These are phyloP conservation scores for Leucania comma DNA, from an alignment of 2,888 invertebrate genomes.

Conservation along the genomic window DNA sequence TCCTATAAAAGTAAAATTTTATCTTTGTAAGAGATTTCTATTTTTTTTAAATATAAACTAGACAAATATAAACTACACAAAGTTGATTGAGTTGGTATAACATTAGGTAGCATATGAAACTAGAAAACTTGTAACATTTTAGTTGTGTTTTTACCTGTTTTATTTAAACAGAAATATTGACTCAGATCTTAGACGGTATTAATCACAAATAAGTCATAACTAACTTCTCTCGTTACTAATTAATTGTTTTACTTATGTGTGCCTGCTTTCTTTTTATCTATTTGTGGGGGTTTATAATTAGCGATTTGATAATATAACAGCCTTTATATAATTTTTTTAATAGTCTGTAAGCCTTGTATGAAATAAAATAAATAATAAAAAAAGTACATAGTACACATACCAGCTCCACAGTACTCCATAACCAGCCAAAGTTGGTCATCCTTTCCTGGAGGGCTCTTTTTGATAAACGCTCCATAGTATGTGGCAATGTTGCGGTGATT, in stretches of 20 bases:
- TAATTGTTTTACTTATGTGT: too few species aligned
- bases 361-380: conserved; percentile 10
- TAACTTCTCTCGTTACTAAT: too few species aligned
- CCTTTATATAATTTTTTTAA: too few species aligned
- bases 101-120: conserved; percentile 15
- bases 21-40: background rate
- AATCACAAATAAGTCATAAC: conserved; percentile 2
- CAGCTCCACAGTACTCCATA: conserved; percentile 99
- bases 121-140: conserved; percentile 7
- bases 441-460: conserved; percentile 99
- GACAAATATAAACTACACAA: background rate
- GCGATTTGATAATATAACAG: too few species aligned
- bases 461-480: conserved; percentile 99
- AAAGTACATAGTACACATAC: conserved; percentile 75
- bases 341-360: background rate
- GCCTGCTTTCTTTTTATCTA: too few species aligned
- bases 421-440: conserved; percentile 99
- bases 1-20: too few species aligned
- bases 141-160: conserved; percentile 45
- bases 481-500: conserved; percentile 99
- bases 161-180: conserved; percentile 35
- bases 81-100: background rate
- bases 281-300: too few species aligned
- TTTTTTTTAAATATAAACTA: too few species aligned
- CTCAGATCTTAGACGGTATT: conserved; percentile 18